Conservation (phyloP, 2,888 invertebrate genomes). For the Odontocerum albicorne region DNA sequence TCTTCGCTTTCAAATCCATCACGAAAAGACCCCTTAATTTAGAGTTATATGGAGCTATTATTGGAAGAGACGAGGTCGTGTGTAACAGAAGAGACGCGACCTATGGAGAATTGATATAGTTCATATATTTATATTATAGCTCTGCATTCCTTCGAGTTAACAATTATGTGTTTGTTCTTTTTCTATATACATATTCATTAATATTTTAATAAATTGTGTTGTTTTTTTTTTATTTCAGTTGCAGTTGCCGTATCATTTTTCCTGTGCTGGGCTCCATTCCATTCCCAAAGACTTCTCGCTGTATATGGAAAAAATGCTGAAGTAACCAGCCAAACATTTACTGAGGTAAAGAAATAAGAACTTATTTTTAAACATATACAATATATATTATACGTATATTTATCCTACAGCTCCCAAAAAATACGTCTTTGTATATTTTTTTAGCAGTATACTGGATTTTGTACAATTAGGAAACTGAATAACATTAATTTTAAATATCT, state of each 20-base stretch:
- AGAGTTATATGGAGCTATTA: too few species aligned
- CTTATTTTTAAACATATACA: too few species aligned
- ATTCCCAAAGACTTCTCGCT: slow-evolving; percentile 84
- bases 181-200: not conserved
- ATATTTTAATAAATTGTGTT: not conserved
- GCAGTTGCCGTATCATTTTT: slow-evolving; percentile 83
- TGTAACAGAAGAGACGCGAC: too few species aligned
- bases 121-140: not conserved
- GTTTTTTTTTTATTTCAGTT: slow-evolving; percentile 57
- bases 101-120: too few species aligned
- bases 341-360: slow-evolving; percentile 51
- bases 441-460: too few species aligned
- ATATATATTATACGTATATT: too few species aligned
- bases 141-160: not conserved
- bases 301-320: slow-evolving; percentile 64
- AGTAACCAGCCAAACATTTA: slow-evolving; percentile 52
- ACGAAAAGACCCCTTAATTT: too few species aligned
- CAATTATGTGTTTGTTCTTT: not conserved
- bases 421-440: too few species aligned
- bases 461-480: too few species aligned
- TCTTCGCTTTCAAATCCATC: not conserved
- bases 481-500: too few species aligned
- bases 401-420: too few species aligned
- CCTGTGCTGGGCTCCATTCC: slow-evolving; percentile 91
- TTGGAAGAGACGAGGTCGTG: too few species aligned